Base-by-base conservation (phyloP, 1,140 invertebrate species). In the Bombus ignitus region DNA sequence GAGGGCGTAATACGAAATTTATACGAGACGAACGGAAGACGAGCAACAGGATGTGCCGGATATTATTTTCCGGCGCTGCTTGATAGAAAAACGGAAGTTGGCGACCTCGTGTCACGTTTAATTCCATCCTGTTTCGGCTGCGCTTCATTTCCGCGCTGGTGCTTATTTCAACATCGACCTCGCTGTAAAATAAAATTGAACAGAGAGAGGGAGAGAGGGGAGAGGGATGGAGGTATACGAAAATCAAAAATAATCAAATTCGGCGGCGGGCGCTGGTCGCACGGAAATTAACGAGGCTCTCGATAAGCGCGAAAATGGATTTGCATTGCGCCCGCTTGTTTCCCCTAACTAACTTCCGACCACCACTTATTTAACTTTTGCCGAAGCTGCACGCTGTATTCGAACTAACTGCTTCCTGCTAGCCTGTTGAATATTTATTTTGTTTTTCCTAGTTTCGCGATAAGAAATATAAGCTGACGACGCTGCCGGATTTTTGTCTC, bases 251-350 rank as follows among this genome's bases (percentile, higher is more conserved):
- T 59, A 86, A 86, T 83, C 35, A 62, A 76, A 86, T 86, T 75
- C 79, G 57, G 12, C 32, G 39, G 22, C 32, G 10, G 22, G 25
- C 22, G 32, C 1, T 15, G 25, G 22, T 35, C 28, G 62, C 42
- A 9, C 10, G 44, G 28, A 77, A 83, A 77, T 86, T 86, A 86
- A 83, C 81, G 73, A 73, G 47, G 73, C 80, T 72, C 73, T 77
- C 80, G 80, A 86, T 83, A 83, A 86, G 42, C 73, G 73, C 6
- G 66, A 83, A 83, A 76, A 86, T 85, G 83, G 70, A 86, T 83
- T 86, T 75, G 80, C 72, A 87, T 72, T 15, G 74, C 81, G 42
- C 8, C 53, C 81, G 53, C 42, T 76, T 83, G 80, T 86, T 83
- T 77, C 53, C 39, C 81, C 32, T 86, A 86, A 86, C 73, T 77